Base-by-base conservation (phyloP, 2,888 invertebrate genomes). In the Druceiella hillmani region DNA sequence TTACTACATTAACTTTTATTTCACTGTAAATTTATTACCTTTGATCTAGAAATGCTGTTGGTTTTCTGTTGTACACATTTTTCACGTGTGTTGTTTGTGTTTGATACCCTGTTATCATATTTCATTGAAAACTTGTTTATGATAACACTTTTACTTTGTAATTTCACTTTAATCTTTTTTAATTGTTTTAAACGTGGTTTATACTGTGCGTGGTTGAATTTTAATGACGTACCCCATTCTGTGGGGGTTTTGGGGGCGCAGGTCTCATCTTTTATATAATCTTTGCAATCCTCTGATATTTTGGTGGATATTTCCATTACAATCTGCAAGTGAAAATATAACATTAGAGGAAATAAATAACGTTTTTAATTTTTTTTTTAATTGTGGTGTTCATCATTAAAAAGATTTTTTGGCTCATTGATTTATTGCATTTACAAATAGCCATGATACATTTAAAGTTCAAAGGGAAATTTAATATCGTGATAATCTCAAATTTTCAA, bases 51-150 rank as follows among this genome's bases (percentile, higher is more conserved):
- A 5, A 4, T 10, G 12, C 5, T 27, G 9, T 27, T 27, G 27
- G 7, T 27, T n/a, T n/a, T n/a, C n/a, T n/a, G n/a, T n/a, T n/a
- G n/a, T n/a, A n/a, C n/a, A n/a, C 25, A 25, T 25, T 25, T 11
- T 7, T 25, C n/a, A 10, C 12, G 4, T 10, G 3, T 5, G 26
- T 26, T 3, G 4, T 9, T 12, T 25, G 25, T 3, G 25, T 12
- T 4, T 25, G 25, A 25, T 25, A 3, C n/a, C 12, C 20, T 9
- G 3, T 44, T 47, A 25, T 52, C 60, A 53, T 73, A 73, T 42
- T 67, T 71, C 73, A 75, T 73, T 30, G 66, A 67, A 50, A 75
- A 74, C 38, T 69, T 66, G 10, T 58, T 61, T 1, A 71, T 66
- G 53, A 66, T 64, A 1, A 59, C 56, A 40, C 66, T 62, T 4